Base-by-base conservation (phyloP, 2,113 vertebrate species). In the Neomonachus schauinslandi region DNA sequence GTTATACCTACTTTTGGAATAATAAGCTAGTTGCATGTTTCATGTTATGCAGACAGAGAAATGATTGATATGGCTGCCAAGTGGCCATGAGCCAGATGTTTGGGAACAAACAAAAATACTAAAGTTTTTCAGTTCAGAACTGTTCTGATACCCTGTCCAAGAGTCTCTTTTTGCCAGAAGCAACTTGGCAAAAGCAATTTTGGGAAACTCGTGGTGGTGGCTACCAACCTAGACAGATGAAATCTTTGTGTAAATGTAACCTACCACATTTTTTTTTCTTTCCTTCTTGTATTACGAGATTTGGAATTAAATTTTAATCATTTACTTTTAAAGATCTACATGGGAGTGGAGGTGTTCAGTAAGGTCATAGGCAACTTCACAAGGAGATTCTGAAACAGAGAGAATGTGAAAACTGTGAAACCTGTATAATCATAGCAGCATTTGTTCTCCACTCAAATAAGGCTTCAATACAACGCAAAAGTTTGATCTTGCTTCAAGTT, bases 261-360 rank as follows among this genome's bases (percentile, higher is more conserved):
- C 9, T 6, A 85, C 14, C 42, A 33, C 39, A 36, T 85, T 65
- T 92, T 14, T 94, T 94, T 94, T 80, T 46, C 51, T 18, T 67
- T 13, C 28, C 7, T 2, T 89, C 19, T 95, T 87, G 39, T 76
- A 89, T 36, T 31, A 13, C 46, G 36, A 94, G 39, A 42, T 16
- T 93, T 95, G 10, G 87, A 92, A 95, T 89, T 89, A 53, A 93
- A 80, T 74, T 86, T 86, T 91, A 51, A 90, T 84, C 63, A 86
- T 14, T 42, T 10, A 76, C 46, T 93, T 95, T 36, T 39, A 96
- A 93, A 86, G 16, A 63, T 67, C 39, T 28, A 39, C 39, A 42
- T 22, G 22, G 69, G 74, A 83, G 94, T 9, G 92, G 36, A 69
- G 31, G 74, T 72, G 19, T 69, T 96, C 57, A 79, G 26, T 59